A percentile compares a stretch with the other conserved stretches of the same genome.
phyloP scores from a whole-genome alignment of 2,888 invertebrate species.

The Acanthosoma haemorrhoidale region DNA sequence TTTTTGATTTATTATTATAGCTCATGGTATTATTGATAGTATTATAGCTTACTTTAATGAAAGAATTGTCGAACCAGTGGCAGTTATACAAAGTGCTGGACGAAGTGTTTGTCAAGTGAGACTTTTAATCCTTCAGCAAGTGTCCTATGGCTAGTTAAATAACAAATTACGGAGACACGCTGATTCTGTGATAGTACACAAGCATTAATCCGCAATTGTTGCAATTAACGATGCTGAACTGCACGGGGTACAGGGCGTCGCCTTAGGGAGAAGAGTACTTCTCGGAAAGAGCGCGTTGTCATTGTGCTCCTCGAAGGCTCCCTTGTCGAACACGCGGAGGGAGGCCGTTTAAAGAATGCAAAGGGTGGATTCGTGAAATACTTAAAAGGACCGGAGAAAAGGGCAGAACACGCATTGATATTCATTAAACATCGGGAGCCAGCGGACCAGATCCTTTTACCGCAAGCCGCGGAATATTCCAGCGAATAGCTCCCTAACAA shows the following conservation, averaged over 20 bases:
- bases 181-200: too few species aligned
- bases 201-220: too few species aligned
- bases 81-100: too few species aligned
- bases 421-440: constrained; percentile 13
- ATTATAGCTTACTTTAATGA: too few species aligned
- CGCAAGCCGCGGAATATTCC: not conserved
- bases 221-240: not conserved
- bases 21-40: too few species aligned
- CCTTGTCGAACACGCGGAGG: not conserved
- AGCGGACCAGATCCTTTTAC: too few species aligned
- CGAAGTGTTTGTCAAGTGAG: too few species aligned
- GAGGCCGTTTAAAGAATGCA: not conserved
- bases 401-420: constrained; percentile 23
- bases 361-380: constrained; percentile 23
- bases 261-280: not conserved
- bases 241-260: not conserved
- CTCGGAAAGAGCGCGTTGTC: not conserved
- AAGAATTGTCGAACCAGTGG: too few species aligned
- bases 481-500: not conserved
- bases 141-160: too few species aligned
- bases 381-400: constrained; percentile 12
- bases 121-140: too few species aligned
- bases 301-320: not conserved
- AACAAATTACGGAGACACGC: too few species aligned
- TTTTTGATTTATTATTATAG: too few species aligned